Conservation (phyloP, 2,888 invertebrate genomes). For the Nematopogon swammerdamellus region DNA sequence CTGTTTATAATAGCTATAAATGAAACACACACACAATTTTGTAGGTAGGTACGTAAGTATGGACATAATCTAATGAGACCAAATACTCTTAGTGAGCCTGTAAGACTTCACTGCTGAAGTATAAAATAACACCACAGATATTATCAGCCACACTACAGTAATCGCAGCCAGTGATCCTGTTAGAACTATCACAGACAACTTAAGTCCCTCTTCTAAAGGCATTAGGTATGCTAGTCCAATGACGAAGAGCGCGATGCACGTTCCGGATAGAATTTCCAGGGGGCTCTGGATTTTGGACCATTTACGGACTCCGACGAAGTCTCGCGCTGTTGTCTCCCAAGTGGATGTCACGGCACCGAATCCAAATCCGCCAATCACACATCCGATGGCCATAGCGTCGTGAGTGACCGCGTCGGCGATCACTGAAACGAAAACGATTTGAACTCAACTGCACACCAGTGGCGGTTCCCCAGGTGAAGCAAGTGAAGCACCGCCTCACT, state of each 20-base stretch:
- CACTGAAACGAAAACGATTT: slow-evolving; percentile 31
- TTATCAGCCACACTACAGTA: slow-evolving; percentile 29
- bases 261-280: slow-evolving; percentile 39
- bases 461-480: too few species aligned
- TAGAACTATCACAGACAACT: slow-evolving; percentile 30
- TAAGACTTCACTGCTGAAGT: slow-evolving; percentile 27
- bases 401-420: slow-evolving; percentile 34
- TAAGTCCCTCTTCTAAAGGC: slow-evolving; percentile 21
- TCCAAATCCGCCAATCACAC: slow-evolving; percentile 47
- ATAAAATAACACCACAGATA: slow-evolving; percentile 27
- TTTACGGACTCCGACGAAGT: slow-evolving; percentile 43
- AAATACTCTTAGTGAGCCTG: slow-evolving; percentile 20
- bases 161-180: slow-evolving; percentile 25
- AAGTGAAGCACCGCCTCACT: too few species aligned
- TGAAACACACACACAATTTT: too few species aligned
- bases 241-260: slow-evolving; percentile 27
- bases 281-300: slow-evolving; percentile 48
- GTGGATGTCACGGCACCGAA: slow-evolving; percentile 45
- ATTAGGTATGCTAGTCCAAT: slow-evolving; percentile 26
- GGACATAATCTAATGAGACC: slow-evolving; percentile 5
- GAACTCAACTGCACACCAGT: too few species aligned
- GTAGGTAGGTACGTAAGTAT: too few species aligned
- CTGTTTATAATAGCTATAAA: too few species aligned
- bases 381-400: slow-evolving; percentile 45
- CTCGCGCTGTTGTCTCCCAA: slow-evolving; percentile 42